Percentiles rank a stretch among this genome's conserved stretches.
Evolutionary conservation across 2,797 vertebrate genomes (phyloP).

Genomic region (Leontocebus nigricollis): DNA sequence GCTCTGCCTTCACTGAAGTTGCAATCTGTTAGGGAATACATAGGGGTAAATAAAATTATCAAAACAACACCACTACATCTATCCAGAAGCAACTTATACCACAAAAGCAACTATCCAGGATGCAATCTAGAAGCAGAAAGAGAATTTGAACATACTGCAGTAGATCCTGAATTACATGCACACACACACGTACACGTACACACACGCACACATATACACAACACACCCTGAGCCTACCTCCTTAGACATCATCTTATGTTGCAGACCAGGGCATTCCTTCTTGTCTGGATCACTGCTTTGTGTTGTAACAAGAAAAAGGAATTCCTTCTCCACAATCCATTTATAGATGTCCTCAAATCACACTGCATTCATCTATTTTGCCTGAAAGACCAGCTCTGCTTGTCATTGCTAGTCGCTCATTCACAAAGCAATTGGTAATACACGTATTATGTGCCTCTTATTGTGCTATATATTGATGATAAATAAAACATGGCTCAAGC

Average conservation of each 20-base stretch:
- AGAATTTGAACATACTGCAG: background rate
- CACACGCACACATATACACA: background rate
- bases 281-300: background rate
- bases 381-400: background rate
- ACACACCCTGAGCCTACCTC: background rate
- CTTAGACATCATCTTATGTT: background rate
- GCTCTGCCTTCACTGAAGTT: background rate
- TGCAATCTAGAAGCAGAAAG: background rate
- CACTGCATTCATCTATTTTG: background rate
- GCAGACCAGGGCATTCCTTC: background rate
- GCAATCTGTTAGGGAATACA: background rate
- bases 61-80: background rate
- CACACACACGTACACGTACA: background rate
- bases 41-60: background rate
- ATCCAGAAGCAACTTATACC: background rate
- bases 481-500: background rate
- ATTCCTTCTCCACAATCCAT: background rate
- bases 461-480: background rate
- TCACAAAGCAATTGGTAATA: background rate
- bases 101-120: background rate
- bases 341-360: background rate
- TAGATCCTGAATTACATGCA: background rate
- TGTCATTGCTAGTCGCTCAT: background rate
- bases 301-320: background rate
- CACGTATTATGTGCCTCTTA: background rate